Evolutionary conservation across 2,113 vertebrate genomes (phyloP).

Genomic region (Cnemophilus loriae): DNA sequence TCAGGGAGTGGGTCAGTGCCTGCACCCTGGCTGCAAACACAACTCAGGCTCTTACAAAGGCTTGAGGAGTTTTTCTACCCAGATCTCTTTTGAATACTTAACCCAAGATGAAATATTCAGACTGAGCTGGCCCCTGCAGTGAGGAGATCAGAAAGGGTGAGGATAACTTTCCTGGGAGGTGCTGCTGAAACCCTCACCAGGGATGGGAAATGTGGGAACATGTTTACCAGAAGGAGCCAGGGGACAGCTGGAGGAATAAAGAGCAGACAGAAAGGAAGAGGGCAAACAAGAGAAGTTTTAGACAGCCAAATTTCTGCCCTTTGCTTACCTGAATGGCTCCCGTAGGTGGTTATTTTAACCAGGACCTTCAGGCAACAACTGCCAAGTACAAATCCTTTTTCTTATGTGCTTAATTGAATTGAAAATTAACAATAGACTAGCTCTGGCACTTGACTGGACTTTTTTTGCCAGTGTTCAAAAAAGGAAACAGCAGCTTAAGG

Average conservation of each 20-base stretch:
- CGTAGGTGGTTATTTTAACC: neutral
- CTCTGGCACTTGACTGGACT: neutral
- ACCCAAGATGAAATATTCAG: neutral
- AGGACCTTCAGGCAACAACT: neutral
- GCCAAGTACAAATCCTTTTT: neutral
- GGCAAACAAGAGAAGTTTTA: neutral
- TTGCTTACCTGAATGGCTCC: neutral
- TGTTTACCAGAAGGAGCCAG: neutral
- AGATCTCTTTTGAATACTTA: neutral
- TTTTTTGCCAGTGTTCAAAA: slow-evolving; percentile 14
- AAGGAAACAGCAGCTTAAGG: slow-evolving; percentile 28
- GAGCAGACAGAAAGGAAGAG: neutral
- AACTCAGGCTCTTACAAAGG: neutral
- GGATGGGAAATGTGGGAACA: accelerated
- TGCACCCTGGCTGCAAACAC: neutral
- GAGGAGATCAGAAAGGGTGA: neutral
- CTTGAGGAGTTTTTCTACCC: neutral
- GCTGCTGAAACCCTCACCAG: neutral
- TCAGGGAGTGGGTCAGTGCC: accelerated
- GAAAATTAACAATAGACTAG: slow-evolving; percentile 18
- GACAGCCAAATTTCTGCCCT: neutral
- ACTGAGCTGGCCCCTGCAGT: neutral
- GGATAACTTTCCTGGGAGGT: neutral
- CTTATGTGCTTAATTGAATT: neutral
- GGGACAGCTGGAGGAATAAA: neutral